Conservation (phyloP, 2,797 vertebrate species). For the Netta rufina region DNA sequence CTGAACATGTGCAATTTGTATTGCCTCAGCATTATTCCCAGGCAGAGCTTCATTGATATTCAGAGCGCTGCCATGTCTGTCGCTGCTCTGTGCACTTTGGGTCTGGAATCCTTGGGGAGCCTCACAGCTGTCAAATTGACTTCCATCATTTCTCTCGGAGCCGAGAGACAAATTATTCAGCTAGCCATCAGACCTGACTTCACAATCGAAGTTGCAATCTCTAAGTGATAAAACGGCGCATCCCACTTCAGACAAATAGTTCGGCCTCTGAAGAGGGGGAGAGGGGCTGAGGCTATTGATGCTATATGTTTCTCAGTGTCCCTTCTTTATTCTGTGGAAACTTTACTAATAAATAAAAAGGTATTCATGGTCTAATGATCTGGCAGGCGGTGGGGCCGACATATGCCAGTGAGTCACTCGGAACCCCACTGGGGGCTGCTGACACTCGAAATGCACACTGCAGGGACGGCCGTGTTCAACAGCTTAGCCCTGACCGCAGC, state of each 20-base stretch:
- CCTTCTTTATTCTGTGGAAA: not conserved
- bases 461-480: rapidly evolving
- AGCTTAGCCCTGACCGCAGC: rapidly evolving
- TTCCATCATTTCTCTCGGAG: constrained; percentile 74
- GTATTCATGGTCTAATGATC: constrained; percentile 2
- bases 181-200: constrained; percentile 70
- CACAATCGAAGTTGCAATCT: constrained; percentile 66
- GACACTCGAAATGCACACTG: not conserved
- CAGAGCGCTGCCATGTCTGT: constrained; percentile 69
- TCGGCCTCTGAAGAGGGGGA: not conserved
- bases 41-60: constrained; percentile 77
- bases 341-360: not conserved
- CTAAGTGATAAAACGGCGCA: constrained; percentile 53
- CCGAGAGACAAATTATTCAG: constrained; percentile 76
- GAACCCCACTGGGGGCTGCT: not conserved
- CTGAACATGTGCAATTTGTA: constrained; percentile 69
- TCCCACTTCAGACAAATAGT: constrained; percentile 28
- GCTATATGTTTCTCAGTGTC: not conserved
- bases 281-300: not conserved
- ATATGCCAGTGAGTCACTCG: not conserved
- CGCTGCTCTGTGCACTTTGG: constrained; percentile 72
- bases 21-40: constrained; percentile 67
- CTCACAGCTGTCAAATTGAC: constrained; percentile 78
- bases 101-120: constrained; percentile 77
- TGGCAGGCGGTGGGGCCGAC: not conserved